These are phyloP conservation scores for Drosophila asahinai DNA, from an alignment of 1,140 invertebrate species.

Conservation along the genomic window DNA sequence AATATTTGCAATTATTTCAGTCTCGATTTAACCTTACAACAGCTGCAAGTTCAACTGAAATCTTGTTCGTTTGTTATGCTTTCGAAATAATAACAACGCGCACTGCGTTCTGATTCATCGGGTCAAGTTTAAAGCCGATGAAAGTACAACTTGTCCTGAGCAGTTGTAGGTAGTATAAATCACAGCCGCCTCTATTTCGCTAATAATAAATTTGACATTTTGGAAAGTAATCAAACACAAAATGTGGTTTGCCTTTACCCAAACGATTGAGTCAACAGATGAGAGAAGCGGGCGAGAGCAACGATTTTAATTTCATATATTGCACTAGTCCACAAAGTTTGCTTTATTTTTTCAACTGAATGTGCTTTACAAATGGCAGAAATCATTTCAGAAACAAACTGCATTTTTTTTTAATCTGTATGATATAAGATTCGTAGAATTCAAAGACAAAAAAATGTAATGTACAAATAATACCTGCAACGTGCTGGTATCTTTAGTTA, in stretches of 20 bases:
- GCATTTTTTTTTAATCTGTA: neutral
- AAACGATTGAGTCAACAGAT: slow-evolving; percentile 3
- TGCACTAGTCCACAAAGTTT: slow-evolving; percentile 2
- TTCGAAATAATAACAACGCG: slow-evolving; percentile 19
- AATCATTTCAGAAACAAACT: neutral
- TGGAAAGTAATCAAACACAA: slow-evolving; percentile 69
- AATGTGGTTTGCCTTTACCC: slow-evolving; percentile 75
- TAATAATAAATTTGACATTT: slow-evolving; percentile 60
- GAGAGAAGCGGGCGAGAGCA: slow-evolving; percentile 27
- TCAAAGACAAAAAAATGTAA: neutral
- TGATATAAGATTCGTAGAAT: neutral
- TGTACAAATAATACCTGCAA: neutral
- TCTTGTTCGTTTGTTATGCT: slow-evolving; percentile 27
- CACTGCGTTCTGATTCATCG: slow-evolving; percentile 27
- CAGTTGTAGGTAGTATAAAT: slow-evolving; percentile 3
- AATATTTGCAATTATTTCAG: slow-evolving; percentile 32
- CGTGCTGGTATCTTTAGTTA: too few relatives aligned
- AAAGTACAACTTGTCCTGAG: slow-evolving; percentile 16
- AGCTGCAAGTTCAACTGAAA: slow-evolving; percentile 37
- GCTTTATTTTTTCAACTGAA: neutral
- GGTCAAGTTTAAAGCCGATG: slow-evolving; percentile 36
- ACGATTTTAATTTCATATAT: slow-evolving; percentile 14
- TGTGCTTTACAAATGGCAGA: neutral
- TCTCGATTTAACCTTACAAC: slow-evolving; percentile 29
- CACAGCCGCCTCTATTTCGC: slow-evolving; percentile 17